A percentile compares a stretch with the other conserved stretches of the same genome.
Evolutionary conservation across 2,888 invertebrate species (phyloP).

Genomic region (Tuberolachnus salignus): DNA sequence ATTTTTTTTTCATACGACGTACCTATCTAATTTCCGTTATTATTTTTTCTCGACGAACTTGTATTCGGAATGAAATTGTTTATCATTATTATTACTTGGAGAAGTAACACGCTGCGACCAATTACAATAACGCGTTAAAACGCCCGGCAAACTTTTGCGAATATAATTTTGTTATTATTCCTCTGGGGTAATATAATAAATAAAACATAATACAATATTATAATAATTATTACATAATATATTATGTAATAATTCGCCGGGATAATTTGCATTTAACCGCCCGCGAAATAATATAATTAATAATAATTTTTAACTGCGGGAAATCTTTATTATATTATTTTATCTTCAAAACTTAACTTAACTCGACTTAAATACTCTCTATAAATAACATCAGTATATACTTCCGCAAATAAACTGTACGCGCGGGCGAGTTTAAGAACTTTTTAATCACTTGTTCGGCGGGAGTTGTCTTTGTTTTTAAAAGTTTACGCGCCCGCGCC

Average conservation of each 20-base stretch:
- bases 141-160: background rate
- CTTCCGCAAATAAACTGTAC: conserved; percentile 9
- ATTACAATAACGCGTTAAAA: background rate
- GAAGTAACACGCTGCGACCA: no score
- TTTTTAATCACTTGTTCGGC: conserved; percentile 35
- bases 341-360: conserved; percentile 12
- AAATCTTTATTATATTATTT: conserved; percentile 33
- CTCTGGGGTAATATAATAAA: background rate
- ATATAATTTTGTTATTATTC: background rate
- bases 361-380: background rate
- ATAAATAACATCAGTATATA: conserved; percentile 5
- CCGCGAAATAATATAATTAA: background rate
- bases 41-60: no score
- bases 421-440: background rate
- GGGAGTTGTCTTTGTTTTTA: conserved; percentile 40
- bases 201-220: background rate
- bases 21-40: no score
- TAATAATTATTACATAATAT: conserved; percentile 8
- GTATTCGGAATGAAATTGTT: no score
- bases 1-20: no score
- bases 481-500: background rate
- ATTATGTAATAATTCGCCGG: background rate
- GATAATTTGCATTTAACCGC: conserved; percentile 22
- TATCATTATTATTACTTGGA: no score
- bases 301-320: conserved; percentile 28